Conservation (phyloP, 1,140 invertebrate species). For the Orussus abietinus region DNA sequence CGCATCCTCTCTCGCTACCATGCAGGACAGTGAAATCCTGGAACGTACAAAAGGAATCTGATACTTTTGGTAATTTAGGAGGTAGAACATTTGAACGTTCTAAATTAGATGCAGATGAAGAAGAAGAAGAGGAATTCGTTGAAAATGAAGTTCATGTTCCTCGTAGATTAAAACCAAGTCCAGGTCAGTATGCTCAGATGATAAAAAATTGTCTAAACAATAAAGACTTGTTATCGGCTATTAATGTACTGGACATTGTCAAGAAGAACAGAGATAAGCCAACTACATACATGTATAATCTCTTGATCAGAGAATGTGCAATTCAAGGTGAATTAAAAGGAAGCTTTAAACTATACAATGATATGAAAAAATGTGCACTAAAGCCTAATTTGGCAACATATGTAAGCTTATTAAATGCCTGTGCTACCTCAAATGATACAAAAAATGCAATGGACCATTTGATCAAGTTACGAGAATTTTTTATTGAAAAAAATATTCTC, state of each 20-base stretch:
- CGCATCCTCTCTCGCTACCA: not conserved
- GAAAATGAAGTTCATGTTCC: constrained; percentile 29
- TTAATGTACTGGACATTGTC: constrained; percentile 74
- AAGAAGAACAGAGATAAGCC: constrained; percentile 75
- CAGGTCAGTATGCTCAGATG: constrained; percentile 62
- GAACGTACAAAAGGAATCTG: constrained; percentile 18
- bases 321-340: constrained; percentile 76
- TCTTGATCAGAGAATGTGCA: constrained; percentile 77
- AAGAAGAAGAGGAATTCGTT: constrained; percentile 35
- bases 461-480: constrained; percentile 60
- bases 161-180: constrained; percentile 42
- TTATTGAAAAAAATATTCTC: constrained; percentile 64
- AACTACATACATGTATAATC: constrained; percentile 72
- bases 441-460: constrained; percentile 55
- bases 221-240: constrained; percentile 66
- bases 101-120: constrained; percentile 36
- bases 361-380: constrained; percentile 73
- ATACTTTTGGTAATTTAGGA: constrained; percentile 44
- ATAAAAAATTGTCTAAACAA: constrained; percentile 65
- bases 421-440: constrained; percentile 73
- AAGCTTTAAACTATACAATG: constrained; percentile 77
- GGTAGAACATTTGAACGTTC: constrained; percentile 24
- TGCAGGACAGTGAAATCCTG: not conserved
- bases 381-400: constrained; percentile 68
- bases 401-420: constrained; percentile 83